Base-by-base conservation (phyloP, 2,888 invertebrate genomes). In the Idaea straminata region DNA sequence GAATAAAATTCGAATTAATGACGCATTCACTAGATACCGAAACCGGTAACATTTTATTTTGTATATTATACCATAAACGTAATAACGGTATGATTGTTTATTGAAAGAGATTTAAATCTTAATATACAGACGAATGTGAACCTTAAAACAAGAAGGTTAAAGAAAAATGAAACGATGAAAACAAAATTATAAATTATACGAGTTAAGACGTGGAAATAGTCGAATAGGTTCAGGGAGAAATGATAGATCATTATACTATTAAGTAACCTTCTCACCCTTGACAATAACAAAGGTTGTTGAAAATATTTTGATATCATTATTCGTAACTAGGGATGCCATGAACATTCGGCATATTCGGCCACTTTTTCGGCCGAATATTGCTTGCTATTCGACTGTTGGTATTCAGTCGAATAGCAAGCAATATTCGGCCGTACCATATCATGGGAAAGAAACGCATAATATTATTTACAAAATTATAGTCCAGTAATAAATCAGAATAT, bases 241-340 rank as follows among this genome's bases (percentile, higher is more conserved):
- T 89, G 88, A 89, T 91, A 89, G 85, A 83, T 91, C 90, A 92
- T 92, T 92, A 92, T 87, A 91, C 88, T 90, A 92, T 92, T 92
- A 92, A 90, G 85, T 85, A 87, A 90, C 85, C 91, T 91, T 89
- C 91, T 92, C 92, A 92, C 91, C 92, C 92, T 90, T 92, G 92
- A 92, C 92, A 88, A 82, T 76, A 91, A 92, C 92, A 92, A 92
- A 89, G 87, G 83, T 76, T 84, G 87, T 90, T 90, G 90, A 91
- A 25, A 90, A 89, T 86, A 83, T 89, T 78, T 90, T 87, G 89
- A 90, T 90, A 89, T 91, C 86, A 88, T 91, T 89, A 90, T 90
- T 85, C 83, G 79, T 75, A 25, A 25, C 25, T 25, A 25, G 25
- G 3, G 25, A 25, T 25, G 25, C 25, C 25, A 25, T 3, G 2